Base-by-base conservation (phyloP, 2,797 vertebrate species). In the Harpagifer antarcticus region DNA sequence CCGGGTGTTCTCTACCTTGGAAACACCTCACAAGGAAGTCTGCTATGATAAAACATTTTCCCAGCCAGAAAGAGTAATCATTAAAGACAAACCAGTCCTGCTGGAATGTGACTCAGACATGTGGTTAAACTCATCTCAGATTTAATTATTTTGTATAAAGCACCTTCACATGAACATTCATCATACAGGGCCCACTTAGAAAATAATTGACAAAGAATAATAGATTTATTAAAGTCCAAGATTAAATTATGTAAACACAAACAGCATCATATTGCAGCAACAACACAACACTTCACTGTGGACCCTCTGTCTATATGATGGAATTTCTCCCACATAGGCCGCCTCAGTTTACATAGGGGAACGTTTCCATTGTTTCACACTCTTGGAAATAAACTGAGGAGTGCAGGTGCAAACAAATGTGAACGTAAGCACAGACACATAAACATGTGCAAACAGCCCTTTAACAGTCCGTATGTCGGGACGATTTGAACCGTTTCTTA, bases 61-160 rank as follows among this genome's bases (percentile, higher is more conserved):
- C 44, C 4, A 40, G 49, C 2, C 0, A 49, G 9, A 31, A 49
- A 33, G 13, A 63, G 43, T 47, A 65, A 78, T 37, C 17, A 71
- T 76, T 48, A 60, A 17, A 70, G 54, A 56, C 47, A 83, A 87
- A 88, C 82, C 61, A 23, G 86, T 79, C 15, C 9, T 33, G 8
- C 70, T 53, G 37, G 62, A 53, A 58, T 61, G 67, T 17, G 47
- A 76, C 19, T 31, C 33, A 78, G 5, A 37, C 17, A 19, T 13
- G 60, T 9, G 44, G 33, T 37, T 37, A 37, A 9, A 37, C 33
- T 37, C 33, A 37, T 37, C 8, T 9, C 33, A 37, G 33, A 37
- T 9, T 37, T 37, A 37, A 37, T 37, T 37, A 2, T 37, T 37
- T 37, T 37, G 1, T 37, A 37, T 37, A 37, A 7, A 37, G 8